phyloP scores from a whole-genome alignment of 2,888 invertebrate genomes.

The Machimus rusticus region DNA sequence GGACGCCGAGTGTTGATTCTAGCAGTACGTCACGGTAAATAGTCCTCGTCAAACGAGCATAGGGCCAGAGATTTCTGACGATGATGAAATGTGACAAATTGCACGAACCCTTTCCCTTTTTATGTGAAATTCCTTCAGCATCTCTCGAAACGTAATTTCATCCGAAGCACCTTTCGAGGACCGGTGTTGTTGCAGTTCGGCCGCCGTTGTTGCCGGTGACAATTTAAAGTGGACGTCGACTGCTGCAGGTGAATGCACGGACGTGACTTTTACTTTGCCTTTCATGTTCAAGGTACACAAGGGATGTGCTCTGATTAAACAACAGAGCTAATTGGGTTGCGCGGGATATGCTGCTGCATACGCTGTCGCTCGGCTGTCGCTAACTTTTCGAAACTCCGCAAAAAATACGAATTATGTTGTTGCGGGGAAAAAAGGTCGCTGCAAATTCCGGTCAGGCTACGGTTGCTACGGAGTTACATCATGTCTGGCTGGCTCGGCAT shows the following conservation, averaged over 20 bases:
- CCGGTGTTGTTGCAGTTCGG: not conserved
- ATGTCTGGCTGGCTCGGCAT: not conserved
- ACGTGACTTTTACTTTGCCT: not conserved
- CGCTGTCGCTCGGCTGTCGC: not conserved
- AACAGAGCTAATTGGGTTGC: not conserved
- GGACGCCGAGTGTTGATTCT: not conserved
- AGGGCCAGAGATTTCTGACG: not conserved
- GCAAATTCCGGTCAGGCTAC: not conserved
- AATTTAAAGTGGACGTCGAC: not conserved
- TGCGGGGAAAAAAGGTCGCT: not conserved
- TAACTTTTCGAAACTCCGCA: not conserved
- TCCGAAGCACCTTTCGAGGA: not conserved
- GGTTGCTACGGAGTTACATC: not conserved
- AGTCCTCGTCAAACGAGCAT: not conserved
- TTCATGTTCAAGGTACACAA: constrained; percentile 28
- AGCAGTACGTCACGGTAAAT: not conserved
- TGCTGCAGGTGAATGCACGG: constrained; percentile 4
- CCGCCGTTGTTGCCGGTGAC: not conserved
- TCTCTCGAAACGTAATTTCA: not conserved
- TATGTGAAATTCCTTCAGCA: not conserved
- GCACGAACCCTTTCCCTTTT: not conserved
- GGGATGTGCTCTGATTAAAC: constrained; percentile 17
- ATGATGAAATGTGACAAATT: constrained; percentile 7
- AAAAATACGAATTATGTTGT: not conserved
- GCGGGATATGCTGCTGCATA: not conserved